Base-by-base conservation (phyloP, 2,888 invertebrate species). In the Zootermopsis nevadensis region DNA sequence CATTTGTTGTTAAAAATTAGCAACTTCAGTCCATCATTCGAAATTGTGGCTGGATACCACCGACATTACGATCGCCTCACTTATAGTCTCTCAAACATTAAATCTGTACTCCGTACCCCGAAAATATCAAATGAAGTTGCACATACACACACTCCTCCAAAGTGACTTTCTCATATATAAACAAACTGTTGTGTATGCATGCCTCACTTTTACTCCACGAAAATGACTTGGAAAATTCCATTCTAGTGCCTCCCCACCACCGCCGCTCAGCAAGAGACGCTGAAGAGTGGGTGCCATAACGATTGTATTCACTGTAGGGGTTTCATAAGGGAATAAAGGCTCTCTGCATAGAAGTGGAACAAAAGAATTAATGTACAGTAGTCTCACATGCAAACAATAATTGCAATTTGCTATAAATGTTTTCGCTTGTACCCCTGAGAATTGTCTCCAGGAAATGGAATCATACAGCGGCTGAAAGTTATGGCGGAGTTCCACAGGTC, bases 331-430 rank as follows among this genome's bases (percentile, higher is more conserved):
- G 53, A 53, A 24, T 53, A 53, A 53, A 19, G 53, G 53, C 53
- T 53, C 53, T 53, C 53, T 22, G 8, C 53, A 24, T 4, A 3
- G 53, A 53, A 22, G 15, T 53, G 15, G 15, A 53, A 53, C 53
- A 53, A 6, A 53, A 53, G 53, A 19, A 53, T 53, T 53, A 53
- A 53, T 53, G 53, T 53, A 15, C 53, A 15, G 53, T 15, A 53
- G 53, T 6, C 53, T 15, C 24, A 53, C 53, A 24, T 22, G 53
- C 24, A 19, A 24, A 24, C 15, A 15, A 19, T 6, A 53, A 53
- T 53, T 53, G 53, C 53, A 53, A 53, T 53, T 53, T 53, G 53
- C 53, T 53, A 53, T 53, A 53, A 53, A 53, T 53, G 53, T 53
- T 53, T 53, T 53, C 53, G 4, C 53, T 53, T 15, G 8, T 53